Evolutionary conservation across 2,888 invertebrate species (phyloP), one percentile per base, ranked within the genome.

Genomic region (Tetragonisca angustula): DNA sequence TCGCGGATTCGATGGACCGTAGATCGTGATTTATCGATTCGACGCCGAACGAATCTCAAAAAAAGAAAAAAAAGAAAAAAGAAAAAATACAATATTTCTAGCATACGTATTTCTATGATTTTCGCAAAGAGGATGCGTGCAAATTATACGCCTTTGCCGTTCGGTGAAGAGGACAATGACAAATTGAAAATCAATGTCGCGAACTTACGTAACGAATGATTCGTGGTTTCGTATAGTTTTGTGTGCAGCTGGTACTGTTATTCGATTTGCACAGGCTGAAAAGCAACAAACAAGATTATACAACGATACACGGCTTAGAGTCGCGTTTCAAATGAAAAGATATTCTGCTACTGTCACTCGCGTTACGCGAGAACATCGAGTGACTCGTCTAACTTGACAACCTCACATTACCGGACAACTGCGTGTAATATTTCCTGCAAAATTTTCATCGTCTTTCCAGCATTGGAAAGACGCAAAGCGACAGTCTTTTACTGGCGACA

Each of bases 281-380:
- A 74, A 65, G 19, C 52, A 24, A 32, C 74, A 36, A 43, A 64
- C 19, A 36, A 52, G 74, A 50, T 74, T 74, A 74, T 74, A 11
- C 36, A 74, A 74, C 17, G 56, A 67, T 67, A 56, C n/a, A 36
- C 43, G 9, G 43, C 17, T 52, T 74, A n/a, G 4, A 17, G 21
- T 49, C 21, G 75, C 17, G 56, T 67, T 67, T 75, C 67, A n/a
- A 67, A 75, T 75, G 56, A 75, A 75, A 67, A 27, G 67, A 3
- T 56, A 75, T 56, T 49, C 43, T 11, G 43, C 43, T 67, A 65
- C 21, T 56, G 56, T 75, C 27, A 49, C 56, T 75, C 21, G 27
- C 56, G 54, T 75, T 56, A 75, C 56, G 27, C 67, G 67, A 54
- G 67, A 67, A 49, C 56, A 49, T 17, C 27, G 21, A 27, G 17